Conservation (phyloP, 92 coral and sea anemone genomes). For the Umimayanthus kanabou region DNA sequence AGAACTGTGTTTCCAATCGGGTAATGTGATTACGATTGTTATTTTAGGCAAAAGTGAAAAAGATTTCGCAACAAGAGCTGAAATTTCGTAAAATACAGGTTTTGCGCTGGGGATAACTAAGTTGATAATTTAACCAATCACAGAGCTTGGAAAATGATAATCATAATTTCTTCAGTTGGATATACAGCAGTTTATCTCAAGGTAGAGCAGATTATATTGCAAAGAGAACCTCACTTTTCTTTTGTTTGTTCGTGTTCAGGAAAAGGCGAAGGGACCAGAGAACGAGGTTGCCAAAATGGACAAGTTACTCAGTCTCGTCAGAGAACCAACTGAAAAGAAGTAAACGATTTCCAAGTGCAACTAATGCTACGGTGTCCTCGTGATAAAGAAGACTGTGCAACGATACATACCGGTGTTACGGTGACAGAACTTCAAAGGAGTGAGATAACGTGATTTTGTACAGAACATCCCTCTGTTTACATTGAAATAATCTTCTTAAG, state of each 20-base stretch:
- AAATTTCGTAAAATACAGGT: neutral
- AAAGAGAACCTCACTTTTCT: neutral
- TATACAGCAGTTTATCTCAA: no score
- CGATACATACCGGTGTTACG: neutral
- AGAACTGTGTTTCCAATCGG: no score
- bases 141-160: neutral
- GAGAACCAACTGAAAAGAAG: constrained; percentile 90
- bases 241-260: constrained; percentile 52
- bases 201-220: neutral
- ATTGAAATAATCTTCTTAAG: neutral
- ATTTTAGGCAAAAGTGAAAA: neutral
- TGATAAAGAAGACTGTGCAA: neutral
- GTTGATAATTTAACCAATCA: no score
- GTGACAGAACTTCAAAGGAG: neutral
- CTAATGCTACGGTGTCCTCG: neutral
- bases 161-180: neutral
- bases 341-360: constrained; percentile 10
- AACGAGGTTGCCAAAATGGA: constrained; percentile 98
- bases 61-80: neutral
- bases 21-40: no score
- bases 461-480: neutral
- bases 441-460: neutral
- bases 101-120: neutral
- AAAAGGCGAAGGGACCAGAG: constrained; percentile 98
- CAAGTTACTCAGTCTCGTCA: constrained; percentile 87